phyloP scores from a whole-genome alignment of 2,888 invertebrate species.

The Diarsia rubi region DNA sequence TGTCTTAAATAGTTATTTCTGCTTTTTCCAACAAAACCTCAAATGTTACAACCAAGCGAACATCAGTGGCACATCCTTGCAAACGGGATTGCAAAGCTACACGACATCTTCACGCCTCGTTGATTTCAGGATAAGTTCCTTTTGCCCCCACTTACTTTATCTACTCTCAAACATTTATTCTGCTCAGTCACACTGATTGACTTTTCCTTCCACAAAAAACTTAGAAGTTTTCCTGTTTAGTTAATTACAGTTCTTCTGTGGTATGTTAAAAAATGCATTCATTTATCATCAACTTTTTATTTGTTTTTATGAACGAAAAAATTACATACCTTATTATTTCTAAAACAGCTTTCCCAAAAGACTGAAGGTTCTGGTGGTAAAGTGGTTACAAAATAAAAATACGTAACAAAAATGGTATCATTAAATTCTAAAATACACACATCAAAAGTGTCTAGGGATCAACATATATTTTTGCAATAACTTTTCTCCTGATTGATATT shows the following conservation, averaged over 20 bases:
- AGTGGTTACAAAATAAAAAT: slow-evolving; percentile 11
- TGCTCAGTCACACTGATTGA: slow-evolving; percentile 51
- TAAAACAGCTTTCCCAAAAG: not conserved
- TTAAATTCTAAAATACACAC: slow-evolving; percentile 20
- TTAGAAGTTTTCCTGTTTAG: not conserved
- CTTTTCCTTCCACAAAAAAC: slow-evolving; percentile 39
- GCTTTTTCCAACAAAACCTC: not conserved
- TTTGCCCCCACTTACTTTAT: slow-evolving; percentile 46
- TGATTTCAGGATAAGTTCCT: slow-evolving; percentile 56
- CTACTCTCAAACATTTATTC: slow-evolving; percentile 52
- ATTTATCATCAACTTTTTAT: too few species aligned
- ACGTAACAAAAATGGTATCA: not conserved
- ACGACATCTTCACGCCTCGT: slow-evolving; percentile 62
- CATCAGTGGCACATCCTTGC: slow-evolving; percentile 28
- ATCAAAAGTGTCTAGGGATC: too few species aligned
- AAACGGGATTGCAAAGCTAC: slow-evolving; percentile 53
- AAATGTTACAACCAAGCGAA: slow-evolving; percentile 6
- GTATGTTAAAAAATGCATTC: too few species aligned
- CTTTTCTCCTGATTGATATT: too few species aligned
- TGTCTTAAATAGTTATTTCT: not conserved
- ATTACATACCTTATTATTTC: slow-evolving; percentile 1
- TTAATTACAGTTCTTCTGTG: not conserved
- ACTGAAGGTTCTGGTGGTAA: not conserved
- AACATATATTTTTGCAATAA: too few species aligned
- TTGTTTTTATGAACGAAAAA: not conserved